Conservation (phyloP, 2,113 vertebrate species). For the Columba livia region DNA sequence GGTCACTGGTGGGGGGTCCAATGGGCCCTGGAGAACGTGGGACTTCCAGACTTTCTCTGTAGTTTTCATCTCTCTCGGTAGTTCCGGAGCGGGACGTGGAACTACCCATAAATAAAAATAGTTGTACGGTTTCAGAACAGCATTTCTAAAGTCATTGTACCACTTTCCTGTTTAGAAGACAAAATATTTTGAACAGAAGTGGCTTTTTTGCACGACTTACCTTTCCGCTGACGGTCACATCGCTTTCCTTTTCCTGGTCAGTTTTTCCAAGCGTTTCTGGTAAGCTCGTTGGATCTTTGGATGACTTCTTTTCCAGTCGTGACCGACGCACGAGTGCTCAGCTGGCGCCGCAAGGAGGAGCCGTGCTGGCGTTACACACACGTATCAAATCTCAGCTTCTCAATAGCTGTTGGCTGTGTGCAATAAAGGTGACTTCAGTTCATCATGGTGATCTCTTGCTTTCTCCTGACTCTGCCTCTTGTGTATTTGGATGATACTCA, state of each 20-base stretch:
- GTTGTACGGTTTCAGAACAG: too few relatives aligned
- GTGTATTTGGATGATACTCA: neutral
- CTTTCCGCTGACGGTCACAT: neutral
- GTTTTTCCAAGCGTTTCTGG: neutral
- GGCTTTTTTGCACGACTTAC: neutral
- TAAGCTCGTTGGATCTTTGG: neutral
- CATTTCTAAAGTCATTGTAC: neutral
- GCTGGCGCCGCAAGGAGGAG: neutral
- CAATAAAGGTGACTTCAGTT: neutral
- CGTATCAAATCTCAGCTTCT: too few relatives aligned
- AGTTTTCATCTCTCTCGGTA: neutral
- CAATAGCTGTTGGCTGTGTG: neutral
- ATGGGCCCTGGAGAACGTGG: fast-evolving
- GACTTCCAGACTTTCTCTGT: neutral
- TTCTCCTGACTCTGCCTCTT: neutral
- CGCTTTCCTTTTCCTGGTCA: fast-evolving
- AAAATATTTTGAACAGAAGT: neutral
- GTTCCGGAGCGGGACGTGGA: neutral
- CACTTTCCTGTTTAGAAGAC: neutral
- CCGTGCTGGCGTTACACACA: neutral
- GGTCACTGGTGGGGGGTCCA: too few relatives aligned
- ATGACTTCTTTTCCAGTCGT: neutral
- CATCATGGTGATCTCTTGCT: neutral
- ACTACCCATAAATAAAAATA: too few relatives aligned
- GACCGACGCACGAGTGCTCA: neutral